Conservation (phyloP, 2,797 vertebrate species). For the Fistularia commersonii region DNA sequence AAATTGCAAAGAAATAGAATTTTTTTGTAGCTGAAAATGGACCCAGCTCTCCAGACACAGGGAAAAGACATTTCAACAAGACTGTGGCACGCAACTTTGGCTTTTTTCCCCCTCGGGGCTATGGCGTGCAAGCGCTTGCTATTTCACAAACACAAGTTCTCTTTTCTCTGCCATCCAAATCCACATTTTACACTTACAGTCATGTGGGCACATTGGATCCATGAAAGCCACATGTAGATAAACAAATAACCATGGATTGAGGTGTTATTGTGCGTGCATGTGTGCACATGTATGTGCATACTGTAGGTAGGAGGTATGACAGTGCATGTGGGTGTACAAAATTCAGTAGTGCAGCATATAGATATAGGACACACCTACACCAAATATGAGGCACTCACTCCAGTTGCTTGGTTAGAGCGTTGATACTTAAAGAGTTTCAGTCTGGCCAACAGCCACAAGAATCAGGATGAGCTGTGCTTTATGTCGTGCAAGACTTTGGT, state of each 20-base stretch:
- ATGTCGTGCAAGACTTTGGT: too few species aligned
- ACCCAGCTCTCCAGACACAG: conserved; percentile 70
- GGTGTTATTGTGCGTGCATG: conserved; percentile 16
- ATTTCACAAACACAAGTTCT: conserved; percentile 68
- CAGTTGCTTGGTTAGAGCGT: conserved; percentile 17
- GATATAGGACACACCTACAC: too few species aligned
- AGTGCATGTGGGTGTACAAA: conserved; percentile 16
- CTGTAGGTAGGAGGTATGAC: conserved; percentile 45
- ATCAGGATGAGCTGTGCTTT: too few species aligned
- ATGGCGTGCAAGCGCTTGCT: conserved; percentile 76
- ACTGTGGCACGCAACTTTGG: conserved; percentile 77
- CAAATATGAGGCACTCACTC: conserved; percentile 26
- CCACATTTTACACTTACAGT: conserved; percentile 71
- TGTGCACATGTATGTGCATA: conserved; percentile 8
- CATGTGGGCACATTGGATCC: conserved; percentile 58
- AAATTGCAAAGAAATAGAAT: conserved; percentile 70
- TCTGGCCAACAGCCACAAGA: conserved; percentile 18
- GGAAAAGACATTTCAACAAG: conserved; percentile 78
- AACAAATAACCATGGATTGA: conserved; percentile 35
- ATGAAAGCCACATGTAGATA: conserved; percentile 53
- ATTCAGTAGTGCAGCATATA: too few species aligned
- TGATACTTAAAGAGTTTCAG: conserved; percentile 3
- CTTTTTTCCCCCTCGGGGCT: conserved; percentile 72
- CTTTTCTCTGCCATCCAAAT: conserved; percentile 73
- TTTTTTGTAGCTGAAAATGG: conserved; percentile 67